These are phyloP conservation scores for Fregetta grallaria DNA, from an alignment of 2,113 vertebrate genomes.

Conservation along the genomic window DNA sequence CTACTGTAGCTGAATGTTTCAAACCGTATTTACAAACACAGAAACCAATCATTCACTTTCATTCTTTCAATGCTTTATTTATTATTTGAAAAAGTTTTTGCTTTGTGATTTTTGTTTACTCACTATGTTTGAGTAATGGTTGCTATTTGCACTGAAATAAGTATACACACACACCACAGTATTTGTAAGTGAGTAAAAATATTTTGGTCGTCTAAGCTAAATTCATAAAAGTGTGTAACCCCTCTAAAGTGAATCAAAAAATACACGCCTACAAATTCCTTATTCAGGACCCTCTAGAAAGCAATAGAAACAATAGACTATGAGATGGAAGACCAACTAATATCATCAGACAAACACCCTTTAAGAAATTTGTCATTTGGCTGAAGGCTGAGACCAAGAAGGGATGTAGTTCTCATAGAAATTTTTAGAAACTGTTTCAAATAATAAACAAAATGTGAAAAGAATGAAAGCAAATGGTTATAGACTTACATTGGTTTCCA, in stretches of 20 bases:
- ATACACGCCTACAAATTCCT: not conserved
- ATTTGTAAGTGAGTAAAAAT: not conserved
- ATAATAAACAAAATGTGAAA: not conserved
- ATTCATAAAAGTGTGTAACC: not conserved
- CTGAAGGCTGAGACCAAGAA: not conserved
- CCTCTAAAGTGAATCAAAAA: not conserved
- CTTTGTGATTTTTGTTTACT: not conserved
- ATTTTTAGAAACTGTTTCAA: not conserved
- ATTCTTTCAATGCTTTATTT: not conserved
- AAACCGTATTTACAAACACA: not conserved
- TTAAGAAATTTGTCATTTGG: not conserved
- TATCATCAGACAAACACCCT: not conserved
- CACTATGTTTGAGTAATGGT: not conserved
- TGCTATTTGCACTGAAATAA: not conserved
- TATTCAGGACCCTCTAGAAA: not conserved
- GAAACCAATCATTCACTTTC: not conserved
- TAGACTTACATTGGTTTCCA: not conserved
- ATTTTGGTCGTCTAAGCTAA: not conserved
- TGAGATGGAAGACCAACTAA: not conserved
- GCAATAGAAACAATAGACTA: not conserved
- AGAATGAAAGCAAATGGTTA: not conserved
- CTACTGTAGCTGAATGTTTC: not conserved
- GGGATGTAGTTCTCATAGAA: not conserved
- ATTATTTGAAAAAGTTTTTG: not conserved
- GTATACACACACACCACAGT: not conserved